Base-by-base conservation (phyloP, 2,797 vertebrate genomes). In the Parauchenoglanis ngamensis region DNA sequence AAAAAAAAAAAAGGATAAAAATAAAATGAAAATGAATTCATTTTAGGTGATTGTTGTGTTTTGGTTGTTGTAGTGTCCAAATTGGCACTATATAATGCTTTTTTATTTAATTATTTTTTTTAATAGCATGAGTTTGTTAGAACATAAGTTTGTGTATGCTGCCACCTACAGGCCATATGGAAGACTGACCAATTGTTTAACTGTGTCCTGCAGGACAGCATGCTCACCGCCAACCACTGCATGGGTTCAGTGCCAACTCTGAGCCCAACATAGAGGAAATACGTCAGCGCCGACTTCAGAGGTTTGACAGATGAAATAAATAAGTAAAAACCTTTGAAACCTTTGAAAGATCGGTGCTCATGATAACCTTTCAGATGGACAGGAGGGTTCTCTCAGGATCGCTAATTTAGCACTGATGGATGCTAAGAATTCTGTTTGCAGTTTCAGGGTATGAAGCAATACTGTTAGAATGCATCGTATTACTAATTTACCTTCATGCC, bases 251-350 rank as follows among this genome's bases (percentile, higher is more conserved):
- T 52, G 2, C 88, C 5, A 87, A 92, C 0, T 88, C 88, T n/a
- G 86, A 87, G 17, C 92, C 93, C 7, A 61, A 7, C 0, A 85
- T 81, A 0, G 94, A 96, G 70, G 95, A 95, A 23, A 40, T 95
- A 78, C 90, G 95, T 70, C 75, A 44, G 85, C 92, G 88, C 79
- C 93, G 95, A 77, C 91, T 95, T 81, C 92, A 92, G 90, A 93
- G 93, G 86, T 95, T 96, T 80, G 93, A 94, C 87, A 91, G 83
- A 44, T 94, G 87, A 95, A 1, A 2, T 10, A 6, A 73, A 72
- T 2, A 72, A 59, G 7, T 25, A 44, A 23, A 52, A 31, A 44
- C 6, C 17, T 54, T 31, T 68, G 7, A 67, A 49, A 31, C n/a
- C n/a, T n/a, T 31, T 31, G 31, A 31, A 31, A 31, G 73, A 49